Conservation (phyloP, 2,888 invertebrate genomes). For the Epistrophe eligans region DNA sequence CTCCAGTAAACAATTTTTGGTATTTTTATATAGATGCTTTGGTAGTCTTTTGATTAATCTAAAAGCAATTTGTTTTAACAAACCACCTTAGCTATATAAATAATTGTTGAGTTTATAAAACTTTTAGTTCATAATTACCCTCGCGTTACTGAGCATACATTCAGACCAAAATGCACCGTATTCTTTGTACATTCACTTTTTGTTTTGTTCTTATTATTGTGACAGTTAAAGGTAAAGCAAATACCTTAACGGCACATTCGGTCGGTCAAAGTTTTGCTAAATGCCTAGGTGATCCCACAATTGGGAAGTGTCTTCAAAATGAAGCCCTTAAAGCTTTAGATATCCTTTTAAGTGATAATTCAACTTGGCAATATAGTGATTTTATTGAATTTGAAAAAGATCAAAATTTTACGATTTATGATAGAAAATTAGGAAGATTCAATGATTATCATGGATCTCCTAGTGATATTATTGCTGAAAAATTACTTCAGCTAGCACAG, state of each 20-base stretch:
- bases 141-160: conserved; percentile 13
- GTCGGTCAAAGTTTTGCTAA: conserved; percentile 79
- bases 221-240: conserved; percentile 2
- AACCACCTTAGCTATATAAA: conserved; percentile 46
- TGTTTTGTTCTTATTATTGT: background rate
- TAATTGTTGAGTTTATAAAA: conserved; percentile 23
- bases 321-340: conserved; percentile 83
- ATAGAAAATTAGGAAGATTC: background rate
- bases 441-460: conserved; percentile 45
- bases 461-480: conserved; percentile 75
- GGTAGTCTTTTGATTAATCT: background rate
- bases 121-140: conserved; percentile 58
- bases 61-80: background rate
- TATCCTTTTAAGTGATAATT: conserved; percentile 82
- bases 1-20: conserved; percentile 68
- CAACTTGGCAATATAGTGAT: conserved; percentile 81
- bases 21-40: background rate
- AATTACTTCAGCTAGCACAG: conserved; percentile 78
- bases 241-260: conserved; percentile 74
- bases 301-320: conserved; percentile 83
- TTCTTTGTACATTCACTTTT: conserved; percentile 12
- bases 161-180: conserved; percentile 23
- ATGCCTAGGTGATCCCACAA: conserved; percentile 78
- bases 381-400: conserved; percentile 80
- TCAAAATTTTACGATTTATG: conserved; percentile 23